Conservation (phyloP, 1,140 invertebrate genomes). For the Drosophila novamexicana region DNA sequence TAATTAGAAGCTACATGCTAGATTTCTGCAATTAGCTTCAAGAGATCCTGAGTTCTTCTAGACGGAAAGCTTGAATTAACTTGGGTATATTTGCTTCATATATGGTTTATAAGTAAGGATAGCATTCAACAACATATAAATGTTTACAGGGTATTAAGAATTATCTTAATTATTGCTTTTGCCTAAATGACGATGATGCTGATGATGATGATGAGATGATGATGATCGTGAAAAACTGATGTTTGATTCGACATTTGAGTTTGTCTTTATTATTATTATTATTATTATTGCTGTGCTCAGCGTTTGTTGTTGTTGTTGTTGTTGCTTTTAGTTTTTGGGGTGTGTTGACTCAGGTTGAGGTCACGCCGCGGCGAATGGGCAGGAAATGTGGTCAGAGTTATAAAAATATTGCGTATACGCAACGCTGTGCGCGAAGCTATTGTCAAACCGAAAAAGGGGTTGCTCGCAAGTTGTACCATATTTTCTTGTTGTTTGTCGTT, state of each 20-base stretch:
- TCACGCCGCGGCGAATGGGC: constrained; percentile 37
- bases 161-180: constrained; percentile 26
- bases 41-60: too few species aligned
- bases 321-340: constrained; percentile 21
- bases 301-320: constrained; percentile 1
- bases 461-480: constrained; percentile 7
- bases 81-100: too few species aligned
- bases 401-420: constrained; percentile 77
- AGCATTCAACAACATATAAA: too few species aligned
- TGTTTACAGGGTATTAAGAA: not conserved
- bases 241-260: constrained; percentile 17
- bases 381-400: constrained; percentile 35
- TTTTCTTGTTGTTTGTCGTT: not conserved
- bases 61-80: too few species aligned
- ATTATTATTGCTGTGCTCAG: not conserved
- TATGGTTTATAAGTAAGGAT: too few species aligned
- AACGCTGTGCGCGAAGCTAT: constrained; percentile 55
- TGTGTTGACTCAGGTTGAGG: constrained; percentile 59
- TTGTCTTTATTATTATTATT: constrained; percentile 1
- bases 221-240: constrained; percentile 44
- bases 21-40: too few species aligned
- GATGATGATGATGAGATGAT: constrained; percentile 21
- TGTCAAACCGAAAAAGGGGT: constrained; percentile 46
- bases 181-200: constrained; percentile 6
- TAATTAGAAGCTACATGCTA: too few species aligned